Evolutionary conservation across 2,797 vertebrate species (phyloP).

Genomic region (Poecilia wingei): DNA sequence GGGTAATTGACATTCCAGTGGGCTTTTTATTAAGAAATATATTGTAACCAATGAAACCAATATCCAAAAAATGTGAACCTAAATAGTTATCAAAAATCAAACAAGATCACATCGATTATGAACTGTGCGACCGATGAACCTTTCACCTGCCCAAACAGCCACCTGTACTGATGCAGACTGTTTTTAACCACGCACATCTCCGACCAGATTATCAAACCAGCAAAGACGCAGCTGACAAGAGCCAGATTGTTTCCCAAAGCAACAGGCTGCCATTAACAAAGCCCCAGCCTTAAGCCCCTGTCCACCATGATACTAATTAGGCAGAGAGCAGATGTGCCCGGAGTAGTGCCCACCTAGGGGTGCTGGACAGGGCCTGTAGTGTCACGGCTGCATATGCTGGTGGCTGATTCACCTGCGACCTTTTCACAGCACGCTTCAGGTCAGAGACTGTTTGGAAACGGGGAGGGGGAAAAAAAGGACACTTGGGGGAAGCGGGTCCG

Average conservation of each 20-base stretch:
- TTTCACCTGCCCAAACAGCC: slow-evolving; percentile 7
- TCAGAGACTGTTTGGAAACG: slow-evolving; percentile 56
- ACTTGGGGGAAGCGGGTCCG: slow-evolving; percentile 46
- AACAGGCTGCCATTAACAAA: slow-evolving; percentile 76
- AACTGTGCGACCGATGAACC: background rate
- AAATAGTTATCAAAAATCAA: background rate
- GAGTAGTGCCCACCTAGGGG: slow-evolving; percentile 63
- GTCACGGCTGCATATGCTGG: slow-evolving; percentile 44
- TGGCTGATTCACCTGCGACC: slow-evolving; percentile 74
- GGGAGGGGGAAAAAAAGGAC: slow-evolving; percentile 34
- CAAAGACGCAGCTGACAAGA: slow-evolving; percentile 59
- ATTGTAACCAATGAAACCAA: background rate
- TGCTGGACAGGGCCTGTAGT: slow-evolving; percentile 55
- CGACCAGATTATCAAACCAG: slow-evolving; percentile 64
- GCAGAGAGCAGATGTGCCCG: slow-evolving; percentile 70
- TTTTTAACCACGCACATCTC: slow-evolving; percentile 33
- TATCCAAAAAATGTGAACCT: background rate
- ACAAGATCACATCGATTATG: background rate
- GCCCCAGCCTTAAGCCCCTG: slow-evolving; percentile 61
- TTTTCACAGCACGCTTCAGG: slow-evolving; percentile 69
- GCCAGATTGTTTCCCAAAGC: slow-evolving; percentile 71
- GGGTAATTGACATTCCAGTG: background rate
- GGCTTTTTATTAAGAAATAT: background rate
- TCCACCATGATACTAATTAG: slow-evolving; percentile 78
- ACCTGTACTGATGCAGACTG: slow-evolving; percentile 9